Conservation (phyloP, 2,888 invertebrate genomes). For the Nematopogon swammerdamellus region DNA sequence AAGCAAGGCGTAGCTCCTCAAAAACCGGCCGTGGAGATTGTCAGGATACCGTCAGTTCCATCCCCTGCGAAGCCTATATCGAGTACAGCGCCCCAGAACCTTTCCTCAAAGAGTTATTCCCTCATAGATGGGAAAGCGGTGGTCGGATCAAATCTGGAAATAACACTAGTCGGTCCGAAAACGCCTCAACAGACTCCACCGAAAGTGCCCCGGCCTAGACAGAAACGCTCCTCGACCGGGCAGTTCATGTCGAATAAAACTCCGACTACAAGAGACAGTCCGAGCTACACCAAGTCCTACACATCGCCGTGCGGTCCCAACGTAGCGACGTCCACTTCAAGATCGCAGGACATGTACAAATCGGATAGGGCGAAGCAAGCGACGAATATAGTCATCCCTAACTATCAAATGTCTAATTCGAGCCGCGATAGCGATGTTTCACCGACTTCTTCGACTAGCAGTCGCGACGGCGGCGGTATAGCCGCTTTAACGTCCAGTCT, state of each 20-base stretch:
- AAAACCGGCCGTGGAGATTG: constrained; percentile 56
- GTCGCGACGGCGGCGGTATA: constrained; percentile 18
- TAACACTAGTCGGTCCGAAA: constrained; percentile 62
- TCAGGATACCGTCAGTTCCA: constrained; percentile 38
- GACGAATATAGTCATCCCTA: constrained; percentile 30
- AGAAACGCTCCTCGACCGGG: constrained; percentile 53
- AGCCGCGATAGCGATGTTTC: constrained; percentile 23
- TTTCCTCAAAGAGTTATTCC: constrained; percentile 42
- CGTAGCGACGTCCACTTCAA: not conserved
- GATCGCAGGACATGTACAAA: not conserved
- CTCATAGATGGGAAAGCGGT: constrained; percentile 37
- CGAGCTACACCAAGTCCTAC: constrained; percentile 19
- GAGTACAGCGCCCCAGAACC: constrained; percentile 33
- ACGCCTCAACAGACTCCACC: constrained; percentile 20
- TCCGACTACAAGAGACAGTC: constrained; percentile 35
- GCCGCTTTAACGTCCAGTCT: constrained; percentile 14
- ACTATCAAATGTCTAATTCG: constrained; percentile 26
- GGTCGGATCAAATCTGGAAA: constrained; percentile 67
- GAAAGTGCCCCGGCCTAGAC: constrained; percentile 27
- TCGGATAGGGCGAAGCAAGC: constrained; percentile 1
- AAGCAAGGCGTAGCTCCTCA: constrained; percentile 24
- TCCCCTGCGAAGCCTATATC: constrained; percentile 35
- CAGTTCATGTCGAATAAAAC: constrained; percentile 49
- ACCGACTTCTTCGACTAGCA: constrained; percentile 26
- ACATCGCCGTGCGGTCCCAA: constrained; percentile 15